Evolutionary conservation across 2,113 vertebrate genomes (phyloP).

Genomic region (human (Homo sapiens)): DNA sequence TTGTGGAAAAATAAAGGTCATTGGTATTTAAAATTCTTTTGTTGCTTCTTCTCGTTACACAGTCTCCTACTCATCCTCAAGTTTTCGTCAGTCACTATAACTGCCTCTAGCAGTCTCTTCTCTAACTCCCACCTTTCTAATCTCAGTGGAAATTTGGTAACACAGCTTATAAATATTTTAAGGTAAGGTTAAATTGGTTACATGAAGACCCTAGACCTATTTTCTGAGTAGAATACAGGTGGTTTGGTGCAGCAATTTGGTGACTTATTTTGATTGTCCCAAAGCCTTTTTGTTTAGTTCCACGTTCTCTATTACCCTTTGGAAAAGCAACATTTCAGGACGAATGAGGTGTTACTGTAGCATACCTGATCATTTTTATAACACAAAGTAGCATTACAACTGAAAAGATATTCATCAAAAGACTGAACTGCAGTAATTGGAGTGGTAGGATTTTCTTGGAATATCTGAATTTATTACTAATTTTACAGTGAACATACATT

Average conservation of each 20-base stretch:
- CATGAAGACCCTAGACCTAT: neutral
- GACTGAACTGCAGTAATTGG: neutral
- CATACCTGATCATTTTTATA: neutral
- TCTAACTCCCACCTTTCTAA: neutral
- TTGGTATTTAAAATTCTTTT: neutral
- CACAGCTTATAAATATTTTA: neutral
- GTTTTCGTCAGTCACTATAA: neutral
- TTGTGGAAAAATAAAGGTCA: neutral
- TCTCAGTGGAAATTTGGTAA: neutral
- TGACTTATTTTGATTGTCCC: neutral
- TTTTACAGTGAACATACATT: neutral
- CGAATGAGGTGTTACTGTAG: neutral
- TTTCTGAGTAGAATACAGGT: conserved; percentile 26
- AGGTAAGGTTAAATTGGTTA: neutral
- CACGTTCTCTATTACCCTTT: neutral
- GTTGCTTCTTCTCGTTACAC: neutral
- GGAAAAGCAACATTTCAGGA: neutral
- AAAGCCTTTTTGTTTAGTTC: conserved; percentile 6
- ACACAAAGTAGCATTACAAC: neutral
- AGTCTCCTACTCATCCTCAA: neutral
- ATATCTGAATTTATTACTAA: neutral
- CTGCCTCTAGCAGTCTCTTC: neutral
- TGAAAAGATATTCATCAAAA: neutral
- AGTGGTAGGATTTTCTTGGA: conserved; percentile 8
- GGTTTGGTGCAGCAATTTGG: neutral